phyloP scores from a whole-genome alignment of 2,113 vertebrate species.

The Corapipo altera region DNA sequence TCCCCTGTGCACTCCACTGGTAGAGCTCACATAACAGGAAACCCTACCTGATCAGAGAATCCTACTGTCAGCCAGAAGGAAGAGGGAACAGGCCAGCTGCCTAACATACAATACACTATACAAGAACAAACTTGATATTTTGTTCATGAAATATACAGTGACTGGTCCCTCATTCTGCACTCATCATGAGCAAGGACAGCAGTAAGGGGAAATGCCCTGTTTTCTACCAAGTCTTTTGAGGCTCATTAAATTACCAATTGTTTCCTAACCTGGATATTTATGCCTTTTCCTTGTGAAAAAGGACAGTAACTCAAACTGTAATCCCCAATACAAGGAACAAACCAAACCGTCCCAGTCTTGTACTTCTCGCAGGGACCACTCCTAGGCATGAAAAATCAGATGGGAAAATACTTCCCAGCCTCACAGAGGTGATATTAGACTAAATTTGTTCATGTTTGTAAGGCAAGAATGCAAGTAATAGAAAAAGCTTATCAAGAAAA shows the following conservation, averaged over 20 bases:
- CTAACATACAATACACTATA: not conserved
- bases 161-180: not conserved
- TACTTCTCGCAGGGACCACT: not conserved
- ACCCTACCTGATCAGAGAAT: not conserved
- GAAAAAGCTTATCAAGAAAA: conserved; percentile 22
- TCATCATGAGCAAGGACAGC: not conserved
- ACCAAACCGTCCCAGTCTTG: not conserved
- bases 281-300: not conserved
- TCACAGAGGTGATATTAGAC: not conserved
- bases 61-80: not conserved
- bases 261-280: not conserved
- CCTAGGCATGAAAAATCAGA: not conserved
- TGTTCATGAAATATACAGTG: conserved; percentile 34
- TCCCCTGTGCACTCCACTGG: not conserved
- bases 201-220: not conserved
- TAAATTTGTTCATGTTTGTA: not conserved
- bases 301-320: not conserved
- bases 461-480: not conserved
- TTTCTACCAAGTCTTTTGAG: not conserved
- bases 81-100: conserved; percentile 1
- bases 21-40: not conserved
- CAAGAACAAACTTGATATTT: conserved; percentile 16
- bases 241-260: not conserved
- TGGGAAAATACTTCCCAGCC: not conserved
- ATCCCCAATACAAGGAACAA: not conserved